These are phyloP conservation scores for Lordiphosa andalusiaca DNA, from an alignment of 2,888 invertebrate species.

Conservation along the genomic window DNA sequence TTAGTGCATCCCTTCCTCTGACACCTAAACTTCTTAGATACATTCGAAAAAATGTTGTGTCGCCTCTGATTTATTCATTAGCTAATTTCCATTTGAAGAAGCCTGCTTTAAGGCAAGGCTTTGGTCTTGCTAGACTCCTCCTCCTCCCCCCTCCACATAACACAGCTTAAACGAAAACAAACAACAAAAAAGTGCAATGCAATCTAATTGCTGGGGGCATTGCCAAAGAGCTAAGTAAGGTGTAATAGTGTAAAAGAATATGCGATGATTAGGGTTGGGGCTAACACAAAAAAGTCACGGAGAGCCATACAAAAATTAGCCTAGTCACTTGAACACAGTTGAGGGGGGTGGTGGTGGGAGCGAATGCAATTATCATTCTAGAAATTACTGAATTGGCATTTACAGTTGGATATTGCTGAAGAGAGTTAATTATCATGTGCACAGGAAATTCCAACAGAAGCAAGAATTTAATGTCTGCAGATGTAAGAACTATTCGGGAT, in stretches of 20 bases:
- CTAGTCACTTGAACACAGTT: not conserved
- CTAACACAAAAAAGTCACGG: too few relatives aligned
- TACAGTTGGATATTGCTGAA: not conserved
- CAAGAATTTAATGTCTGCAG: too few relatives aligned
- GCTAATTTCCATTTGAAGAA: too few relatives aligned
- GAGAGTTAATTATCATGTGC: not conserved
- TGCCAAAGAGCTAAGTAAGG: constrained; percentile 11
- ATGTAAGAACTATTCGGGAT: too few relatives aligned
- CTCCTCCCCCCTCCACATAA: not conserved
- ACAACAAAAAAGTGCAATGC: constrained; percentile 22
- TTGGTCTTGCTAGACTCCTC: too few relatives aligned
- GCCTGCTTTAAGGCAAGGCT: too few relatives aligned
- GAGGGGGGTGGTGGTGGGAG: not conserved
- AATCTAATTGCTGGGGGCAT: constrained; percentile 15
- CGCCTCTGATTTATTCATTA: too few relatives aligned
- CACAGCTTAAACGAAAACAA: constrained; percentile 2
- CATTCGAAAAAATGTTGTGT: too few relatives aligned
- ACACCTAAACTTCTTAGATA: too few relatives aligned
- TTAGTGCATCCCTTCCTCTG: too few relatives aligned
- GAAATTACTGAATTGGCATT: not conserved
- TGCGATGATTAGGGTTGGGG: not conserved
- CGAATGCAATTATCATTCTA: not conserved
- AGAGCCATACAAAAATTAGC: too few relatives aligned
- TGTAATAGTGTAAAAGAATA: constrained; percentile 1
- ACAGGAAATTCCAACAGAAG: too few relatives aligned